Conservation (phyloP, 2,113 vertebrate genomes). For the Pterocles orientalis region DNA sequence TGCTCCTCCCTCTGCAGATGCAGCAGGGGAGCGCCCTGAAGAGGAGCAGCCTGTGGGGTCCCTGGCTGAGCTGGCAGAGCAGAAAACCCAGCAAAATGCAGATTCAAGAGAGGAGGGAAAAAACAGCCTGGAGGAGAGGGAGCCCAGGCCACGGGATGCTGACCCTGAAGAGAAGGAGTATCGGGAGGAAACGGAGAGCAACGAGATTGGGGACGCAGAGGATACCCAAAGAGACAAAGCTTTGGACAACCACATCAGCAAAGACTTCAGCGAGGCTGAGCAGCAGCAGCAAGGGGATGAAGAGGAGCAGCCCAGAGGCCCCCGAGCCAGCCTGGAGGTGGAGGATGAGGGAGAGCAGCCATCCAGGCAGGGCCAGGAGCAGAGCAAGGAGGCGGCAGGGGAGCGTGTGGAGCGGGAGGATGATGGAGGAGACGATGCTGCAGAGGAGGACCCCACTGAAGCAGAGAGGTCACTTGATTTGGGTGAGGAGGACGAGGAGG, state of each 20-base stretch:
- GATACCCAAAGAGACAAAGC: neutral
- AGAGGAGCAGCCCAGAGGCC: conserved; percentile 19
- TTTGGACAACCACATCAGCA: conserved; percentile 52
- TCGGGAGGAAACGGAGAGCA: conserved; percentile 27
- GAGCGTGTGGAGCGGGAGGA: conserved; percentile 44
- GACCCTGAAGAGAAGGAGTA: neutral
- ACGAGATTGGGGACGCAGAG: conserved; percentile 14
- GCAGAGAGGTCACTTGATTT: neutral
- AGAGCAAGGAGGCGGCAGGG: conserved; percentile 12
- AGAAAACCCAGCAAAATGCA: conserved; percentile 30
- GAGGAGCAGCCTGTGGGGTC: conserved; percentile 59
- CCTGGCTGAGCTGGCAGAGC: conserved; percentile 52
- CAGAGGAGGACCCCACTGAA: conserved; percentile 56
- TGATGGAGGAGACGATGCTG: neutral
- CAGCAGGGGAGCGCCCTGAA: neutral
- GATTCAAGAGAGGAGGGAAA: conserved; percentile 60
- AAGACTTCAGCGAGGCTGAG: conserved; percentile 54
- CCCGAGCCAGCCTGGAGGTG: neutral
- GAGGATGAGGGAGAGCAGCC: conserved; percentile 2
- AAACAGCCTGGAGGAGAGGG: conserved; percentile 34
- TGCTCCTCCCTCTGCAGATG: conserved; percentile 70
- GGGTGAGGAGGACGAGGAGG: conserved; percentile 4
- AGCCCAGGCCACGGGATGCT: neutral
- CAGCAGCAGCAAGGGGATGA: conserved; percentile 9
- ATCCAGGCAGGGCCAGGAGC: conserved; percentile 14